Base-by-base conservation (phyloP, 2,797 vertebrate species). In the Catharus ustulatus region DNA sequence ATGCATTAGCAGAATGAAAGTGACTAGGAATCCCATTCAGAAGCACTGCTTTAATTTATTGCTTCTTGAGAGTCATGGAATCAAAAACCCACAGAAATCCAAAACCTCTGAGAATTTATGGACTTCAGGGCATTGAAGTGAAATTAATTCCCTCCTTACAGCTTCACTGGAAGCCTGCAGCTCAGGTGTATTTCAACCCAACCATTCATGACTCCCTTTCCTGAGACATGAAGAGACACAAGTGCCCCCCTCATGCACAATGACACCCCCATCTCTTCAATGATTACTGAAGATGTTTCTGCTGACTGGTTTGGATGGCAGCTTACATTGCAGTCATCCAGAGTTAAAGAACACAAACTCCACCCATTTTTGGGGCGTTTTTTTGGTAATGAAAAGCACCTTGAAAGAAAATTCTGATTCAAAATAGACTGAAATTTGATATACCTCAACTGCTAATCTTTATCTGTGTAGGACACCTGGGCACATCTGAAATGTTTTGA, bases 341-440 rank as follows among this genome's bases (percentile, higher is more conserved):
- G 32, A 67, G 26, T 11, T 32, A 62, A 72, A 64, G 9, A 75
- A n/a, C 19, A 42, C 16, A 18, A 87, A 77, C 8, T 22, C 26
- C 27, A 59, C 3, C 18, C 21, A 52, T 6, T 67, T 20, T 4
- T 29, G 13, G 5, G 14, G 1, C 1, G 1, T 2, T 16, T 40
- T 84, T 52, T 34, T 26, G 14, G 16, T 54, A 69, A 38, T 17
- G 8, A 82, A 57, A 82, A 66, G 9, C 5, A 8, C 30, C 15
- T 76, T 76, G 66, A 38, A 89, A 91, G 40, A 20, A 27, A 36
- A 75, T 55, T 43, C 36, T 40, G 8, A 10, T 57, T 72, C 30
- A 81, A 78, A 93, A 54, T 3, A 20, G 8, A 64, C 23, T 36
- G 34, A 72, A 51, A 73, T 75, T 76, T 75, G 83, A 54, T 30